Evolutionary conservation across 1,140 invertebrate genomes (phyloP), one percentile per base, ranked within the genome.

Genomic region (Diuraphis noxia): DNA sequence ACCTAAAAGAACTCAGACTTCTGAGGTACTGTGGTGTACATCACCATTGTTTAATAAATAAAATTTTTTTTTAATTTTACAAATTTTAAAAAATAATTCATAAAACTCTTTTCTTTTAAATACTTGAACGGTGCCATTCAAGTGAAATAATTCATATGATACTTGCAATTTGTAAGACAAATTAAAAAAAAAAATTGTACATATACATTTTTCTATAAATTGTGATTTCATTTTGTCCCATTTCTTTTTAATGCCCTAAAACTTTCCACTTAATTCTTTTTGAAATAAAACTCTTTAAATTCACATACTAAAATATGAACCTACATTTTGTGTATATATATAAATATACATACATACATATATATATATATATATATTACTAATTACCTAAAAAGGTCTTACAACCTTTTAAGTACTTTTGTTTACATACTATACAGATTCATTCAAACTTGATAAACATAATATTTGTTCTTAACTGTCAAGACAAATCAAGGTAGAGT

Each of bases 401-500:
- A 63, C 8, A 6, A 88, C 25, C 49, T 88, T 5, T n/a, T 36
- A n/a, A 40, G 36, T 40, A 46, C 30, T 34, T 43, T n/a, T 87
- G 34, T 63, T 38, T 87, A 52, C 7, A 88, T 63, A 56, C 17
- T 63, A 63, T 63, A 63, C 25, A 90, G 21, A 46, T 77, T 77
- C 63, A 21, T 79, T 90, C 88, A 90, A 90, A 77, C 36, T 79
- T 79, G 56, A 79, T 90, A 38, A 43, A 77, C 34, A 77, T 79
- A 72, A 46, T 89, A 90, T 79, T 43, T 90, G 86, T 90, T 90
- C 38, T 43, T 46, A 90, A 90, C 88, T 90, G 88, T 90, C 88
- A 77, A 90, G 88, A 90, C 63, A 72, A 43, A 90, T 90, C 41
- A 90, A 79, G 63, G 36, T 90, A 36, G 19, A 89, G 36, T 79